Percentiles rank a stretch among this genome's conserved stretches.
Conservation (phyloP, 2,888 invertebrate genomes). For the Mythimna pallens region DNA sequence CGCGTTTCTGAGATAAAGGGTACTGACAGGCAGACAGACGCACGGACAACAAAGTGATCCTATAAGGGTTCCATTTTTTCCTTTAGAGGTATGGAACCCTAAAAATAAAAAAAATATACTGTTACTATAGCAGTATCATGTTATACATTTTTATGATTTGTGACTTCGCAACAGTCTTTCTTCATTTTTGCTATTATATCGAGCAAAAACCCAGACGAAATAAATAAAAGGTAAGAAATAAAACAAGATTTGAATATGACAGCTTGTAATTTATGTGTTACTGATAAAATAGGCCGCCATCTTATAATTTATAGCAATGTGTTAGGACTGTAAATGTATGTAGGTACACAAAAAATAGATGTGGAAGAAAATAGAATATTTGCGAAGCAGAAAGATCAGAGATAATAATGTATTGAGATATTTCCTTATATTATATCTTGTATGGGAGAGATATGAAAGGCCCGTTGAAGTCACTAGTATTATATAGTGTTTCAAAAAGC, state of each 20-base stretch:
- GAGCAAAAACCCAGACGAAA: background rate
- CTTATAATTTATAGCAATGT: slow-evolving; percentile 35
- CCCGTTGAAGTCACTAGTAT: background rate
- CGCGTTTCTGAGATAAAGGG: too few species aligned
- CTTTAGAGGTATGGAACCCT: too few species aligned
- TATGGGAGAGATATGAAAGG: background rate
- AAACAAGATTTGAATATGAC: slow-evolving; percentile 15
- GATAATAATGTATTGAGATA: slow-evolving; percentile 38
- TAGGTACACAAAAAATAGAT: slow-evolving; percentile 24
- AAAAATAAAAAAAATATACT: background rate
- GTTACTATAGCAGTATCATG: background rate
- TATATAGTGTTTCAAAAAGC: background rate
- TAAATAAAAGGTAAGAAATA: slow-evolving; percentile 26
- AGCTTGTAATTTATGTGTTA: slow-evolving; percentile 34
- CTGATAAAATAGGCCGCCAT: slow-evolving; percentile 29
- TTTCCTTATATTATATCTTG: slow-evolving; percentile 5
- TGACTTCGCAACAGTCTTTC: background rate
- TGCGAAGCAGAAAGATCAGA: slow-evolving; percentile 18
- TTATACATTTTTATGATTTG: slow-evolving; percentile 4
- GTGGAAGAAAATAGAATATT: slow-evolving; percentile 35
- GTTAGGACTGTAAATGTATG: slow-evolving; percentile 6
- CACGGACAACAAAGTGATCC: too few species aligned
- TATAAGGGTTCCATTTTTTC: too few species aligned
- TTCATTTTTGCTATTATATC: background rate
- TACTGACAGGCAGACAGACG: too few species aligned